Base-by-base conservation (phyloP, 2,888 invertebrate species). In the Drepana falcataria region DNA sequence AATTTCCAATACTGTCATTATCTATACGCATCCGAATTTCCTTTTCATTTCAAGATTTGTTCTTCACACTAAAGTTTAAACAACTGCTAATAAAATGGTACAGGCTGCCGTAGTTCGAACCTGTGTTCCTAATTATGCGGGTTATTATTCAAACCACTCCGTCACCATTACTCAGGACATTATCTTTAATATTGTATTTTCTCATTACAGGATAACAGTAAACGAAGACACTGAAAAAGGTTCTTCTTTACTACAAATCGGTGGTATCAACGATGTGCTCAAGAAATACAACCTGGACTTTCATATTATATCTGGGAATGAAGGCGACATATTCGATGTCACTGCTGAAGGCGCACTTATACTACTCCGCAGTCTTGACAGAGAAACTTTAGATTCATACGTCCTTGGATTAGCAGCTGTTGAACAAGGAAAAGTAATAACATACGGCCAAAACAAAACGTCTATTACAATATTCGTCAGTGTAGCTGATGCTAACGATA, bases 401-500 rank as follows among this genome's bases (percentile, higher is more conserved):
- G 92, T 93, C 35, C 85, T 97, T n/a, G 93, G 94, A 6, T 80
- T 96, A 55, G 92, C 94, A 35, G 95, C 94, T 51, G 91, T 94
- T 62, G 92, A 94, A 74, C 89, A 92, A 64, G 92, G 91, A 49
- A 87, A 91, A 65, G 83, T 92, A 44, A 75, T 92, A 0, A 90
- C 90, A 0, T 87, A 92, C 47, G 86, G 85, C 35, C 92, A 93
- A 55, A 94, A 94, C 55, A 93, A 95, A 59, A 94, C 95, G 0
- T 93, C 95, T 0, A 94, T 95, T 33, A 94, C 95, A n/a, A 93
- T 97, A 0, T 92, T 93, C 59, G 93, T 98, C 2, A 93, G 93
- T 0, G 93, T 98, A 0, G 94, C 95, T 40, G 98, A 98, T 79
- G 94, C 95, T 5, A 98, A 98, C 76, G 98, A 98, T 77, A 96